Percentiles rank a stretch among this genome's conserved stretches.
Conservation (phyloP, 92 coral and sea anemone species). For the Actinostola sp. region DNA sequence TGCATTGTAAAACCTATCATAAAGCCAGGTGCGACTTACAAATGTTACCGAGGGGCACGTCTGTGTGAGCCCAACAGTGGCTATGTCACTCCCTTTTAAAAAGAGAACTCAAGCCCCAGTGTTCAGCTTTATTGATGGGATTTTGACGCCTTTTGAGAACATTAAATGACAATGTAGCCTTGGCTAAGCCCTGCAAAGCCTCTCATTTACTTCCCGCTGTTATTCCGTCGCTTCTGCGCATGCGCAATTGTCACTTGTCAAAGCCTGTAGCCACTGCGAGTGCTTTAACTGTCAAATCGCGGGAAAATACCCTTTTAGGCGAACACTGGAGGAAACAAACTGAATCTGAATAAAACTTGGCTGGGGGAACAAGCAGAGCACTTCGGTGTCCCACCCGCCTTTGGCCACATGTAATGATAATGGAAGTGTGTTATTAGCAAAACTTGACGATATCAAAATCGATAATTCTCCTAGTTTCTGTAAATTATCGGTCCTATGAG, state of each 20-base stretch:
- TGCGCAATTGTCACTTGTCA: slow-evolving; percentile 65
- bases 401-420: slow-evolving; percentile 52
- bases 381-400: not conserved
- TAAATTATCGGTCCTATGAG: slow-evolving; percentile 1
- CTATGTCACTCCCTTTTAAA: slow-evolving; percentile 30
- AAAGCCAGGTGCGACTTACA: slow-evolving; percentile 73
- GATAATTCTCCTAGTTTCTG: slow-evolving; percentile 26
- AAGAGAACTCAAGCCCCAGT: slow-evolving; percentile 41
- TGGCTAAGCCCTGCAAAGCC: slow-evolving; percentile 19
- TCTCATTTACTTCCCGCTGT: slow-evolving; percentile 9
- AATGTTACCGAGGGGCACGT: slow-evolving; percentile 86
- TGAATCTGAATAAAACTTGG: slow-evolving; percentile 6
- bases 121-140: slow-evolving; percentile 35
- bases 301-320: slow-evolving; percentile 30
- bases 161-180: slow-evolving; percentile 33
- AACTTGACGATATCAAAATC: slow-evolving; percentile 79
- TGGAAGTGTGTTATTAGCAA: slow-evolving; percentile 49
- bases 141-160: slow-evolving; percentile 40
- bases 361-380: not conserved
- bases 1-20: slow-evolving; percentile 64
- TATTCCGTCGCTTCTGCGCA: slow-evolving; percentile 58
- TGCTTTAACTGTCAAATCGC: slow-evolving; percentile 18
- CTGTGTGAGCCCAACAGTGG: slow-evolving; percentile 46
- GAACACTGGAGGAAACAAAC: slow-evolving; percentile 5
- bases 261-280: not conserved